Conservation (phyloP, 2,113 vertebrate species). For the Brachypteracias leptosomus region DNA sequence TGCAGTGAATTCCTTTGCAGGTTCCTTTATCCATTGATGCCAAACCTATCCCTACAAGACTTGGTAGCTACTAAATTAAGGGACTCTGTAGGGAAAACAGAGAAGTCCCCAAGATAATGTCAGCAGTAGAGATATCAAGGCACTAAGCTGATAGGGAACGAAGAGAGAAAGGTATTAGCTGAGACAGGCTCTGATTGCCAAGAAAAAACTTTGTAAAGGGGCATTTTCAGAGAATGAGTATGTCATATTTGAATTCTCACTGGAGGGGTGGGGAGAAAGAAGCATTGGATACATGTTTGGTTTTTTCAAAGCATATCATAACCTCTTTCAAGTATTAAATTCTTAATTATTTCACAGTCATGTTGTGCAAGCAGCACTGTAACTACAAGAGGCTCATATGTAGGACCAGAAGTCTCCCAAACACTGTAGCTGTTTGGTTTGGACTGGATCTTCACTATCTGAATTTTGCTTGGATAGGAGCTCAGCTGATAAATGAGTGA, state of each 20-base stretch:
- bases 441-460: neutral
- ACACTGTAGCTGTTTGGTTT: neutral
- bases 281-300: neutral
- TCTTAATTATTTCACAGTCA: neutral
- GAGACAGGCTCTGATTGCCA: neutral
- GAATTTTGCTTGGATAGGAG: neutral
- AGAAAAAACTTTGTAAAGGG: neutral
- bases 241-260: neutral
- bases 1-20: neutral
- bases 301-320: neutral
- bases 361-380: neutral
- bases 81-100: neutral
- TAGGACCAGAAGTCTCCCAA: neutral
- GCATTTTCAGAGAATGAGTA: neutral
- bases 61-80: neutral
- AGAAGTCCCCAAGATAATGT: neutral
- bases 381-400: neutral
- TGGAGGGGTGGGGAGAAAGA: neutral
- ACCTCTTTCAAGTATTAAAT: neutral
- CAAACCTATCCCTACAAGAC: neutral
- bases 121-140: neutral
- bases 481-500: neutral
- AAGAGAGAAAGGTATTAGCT: neutral
- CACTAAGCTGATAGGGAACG: neutral
- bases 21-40: neutral